Conservation (phyloP, 2,113 vertebrate species). For the Phrynosoma blainvillii region DNA sequence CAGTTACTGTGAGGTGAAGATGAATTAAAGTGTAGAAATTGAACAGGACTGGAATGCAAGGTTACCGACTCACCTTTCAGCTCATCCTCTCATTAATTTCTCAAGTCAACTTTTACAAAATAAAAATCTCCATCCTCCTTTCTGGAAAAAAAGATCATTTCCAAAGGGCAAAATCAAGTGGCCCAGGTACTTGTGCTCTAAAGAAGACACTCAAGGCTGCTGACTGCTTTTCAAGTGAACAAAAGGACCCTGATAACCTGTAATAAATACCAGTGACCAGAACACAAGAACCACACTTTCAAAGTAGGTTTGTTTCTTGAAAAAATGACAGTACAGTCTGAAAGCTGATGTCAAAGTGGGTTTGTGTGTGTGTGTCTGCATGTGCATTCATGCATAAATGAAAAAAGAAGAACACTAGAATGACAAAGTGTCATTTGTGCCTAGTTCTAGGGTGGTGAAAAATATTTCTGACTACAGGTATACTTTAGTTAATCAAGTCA, state of each 20-base stretch:
- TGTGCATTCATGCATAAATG: background rate
- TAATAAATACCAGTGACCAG: background rate
- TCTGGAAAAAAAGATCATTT: background rate
- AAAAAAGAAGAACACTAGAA: background rate
- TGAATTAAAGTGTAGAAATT: conserved; percentile 23
- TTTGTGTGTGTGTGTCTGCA: background rate
- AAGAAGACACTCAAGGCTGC: background rate
- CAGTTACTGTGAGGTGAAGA: background rate
- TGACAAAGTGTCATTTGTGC: background rate
- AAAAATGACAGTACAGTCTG: accelerated
- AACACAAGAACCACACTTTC: accelerated
- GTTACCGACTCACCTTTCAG: conserved; percentile 24
- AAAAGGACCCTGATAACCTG: background rate
- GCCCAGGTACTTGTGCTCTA: background rate
- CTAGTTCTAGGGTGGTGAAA: background rate
- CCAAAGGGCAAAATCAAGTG: background rate
- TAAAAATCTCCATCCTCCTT: background rate
- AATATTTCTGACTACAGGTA: background rate
- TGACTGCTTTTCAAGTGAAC: background rate
- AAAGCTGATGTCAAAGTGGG: accelerated
- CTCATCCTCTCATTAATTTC: background rate
- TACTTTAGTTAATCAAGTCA: too few species aligned
- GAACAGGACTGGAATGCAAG: conserved; percentile 7
- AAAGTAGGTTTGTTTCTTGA: background rate
- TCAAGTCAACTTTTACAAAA: background rate